Evolutionary conservation across 2,113 vertebrate genomes (phyloP).

Genomic region (Chlamydotis undulata): DNA sequence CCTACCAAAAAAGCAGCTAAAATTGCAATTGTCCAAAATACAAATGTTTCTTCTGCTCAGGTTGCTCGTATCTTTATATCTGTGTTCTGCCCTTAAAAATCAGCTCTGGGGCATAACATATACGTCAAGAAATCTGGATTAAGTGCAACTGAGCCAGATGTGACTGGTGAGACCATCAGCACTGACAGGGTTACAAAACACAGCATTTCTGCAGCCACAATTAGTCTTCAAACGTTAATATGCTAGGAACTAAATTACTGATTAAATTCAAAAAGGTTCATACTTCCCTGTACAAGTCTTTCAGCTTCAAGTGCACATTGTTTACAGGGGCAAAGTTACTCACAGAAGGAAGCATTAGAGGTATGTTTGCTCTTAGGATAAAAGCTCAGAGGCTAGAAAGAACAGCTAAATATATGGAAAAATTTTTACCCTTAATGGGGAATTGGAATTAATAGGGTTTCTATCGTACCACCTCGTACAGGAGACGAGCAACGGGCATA

Average conservation of each 20-base stretch:
- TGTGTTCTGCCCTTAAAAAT: not conserved
- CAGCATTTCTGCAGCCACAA: not conserved
- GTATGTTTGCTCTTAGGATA: not conserved
- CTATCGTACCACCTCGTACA: not conserved
- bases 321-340: not conserved
- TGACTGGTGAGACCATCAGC: conserved; percentile 3
- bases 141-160: conserved; percentile 8
- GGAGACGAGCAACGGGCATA: not conserved
- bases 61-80: not conserved
- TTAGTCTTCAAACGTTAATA: conserved; percentile 16
- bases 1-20: not conserved
- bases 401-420: not conserved
- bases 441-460: not conserved
- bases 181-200: conserved; percentile 18
- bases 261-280: not conserved
- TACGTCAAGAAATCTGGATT: not conserved
- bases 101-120: not conserved
- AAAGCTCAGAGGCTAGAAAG: conserved; percentile 17
- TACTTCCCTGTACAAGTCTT: not conserved
- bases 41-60: not conserved
- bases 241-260: not conserved
- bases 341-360: not conserved
- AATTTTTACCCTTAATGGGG: not conserved
- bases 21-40: not conserved
- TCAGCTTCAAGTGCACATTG: not conserved